Evolutionary conservation across 2,888 invertebrate species (phyloP).

Genomic region (Exephanes ischioxanthus): DNA sequence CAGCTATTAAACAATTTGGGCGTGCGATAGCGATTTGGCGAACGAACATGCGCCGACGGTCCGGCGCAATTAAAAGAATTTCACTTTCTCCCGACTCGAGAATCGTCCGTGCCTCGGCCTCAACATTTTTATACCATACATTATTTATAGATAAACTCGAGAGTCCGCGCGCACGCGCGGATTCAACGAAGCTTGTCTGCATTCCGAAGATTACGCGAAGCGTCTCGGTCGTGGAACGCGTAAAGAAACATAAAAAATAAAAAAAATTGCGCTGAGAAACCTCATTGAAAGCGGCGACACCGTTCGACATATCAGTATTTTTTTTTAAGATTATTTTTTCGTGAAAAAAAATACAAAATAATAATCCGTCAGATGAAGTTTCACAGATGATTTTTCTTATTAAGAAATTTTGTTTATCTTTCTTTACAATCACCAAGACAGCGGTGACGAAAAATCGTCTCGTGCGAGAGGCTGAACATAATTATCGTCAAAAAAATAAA

Average conservation of each 20-base stretch:
- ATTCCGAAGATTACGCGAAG: constrained; percentile 10
- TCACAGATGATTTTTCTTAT: too few species aligned
- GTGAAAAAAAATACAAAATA: too few species aligned
- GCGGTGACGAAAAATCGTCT: too few species aligned
- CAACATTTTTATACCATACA: not conserved
- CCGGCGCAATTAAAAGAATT: not conserved
- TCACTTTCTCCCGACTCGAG: constrained; percentile 3
- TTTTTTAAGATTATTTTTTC: not conserved
- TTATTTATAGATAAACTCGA: constrained; percentile 8
- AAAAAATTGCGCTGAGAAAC: not conserved
- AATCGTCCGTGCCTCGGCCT: not conserved
- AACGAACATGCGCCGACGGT: not conserved
- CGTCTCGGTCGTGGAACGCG: not conserved
- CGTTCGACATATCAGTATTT: not conserved
- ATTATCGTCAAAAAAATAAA: too few species aligned
- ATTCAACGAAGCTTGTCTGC: constrained; percentile 17
- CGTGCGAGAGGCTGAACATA: too few species aligned
- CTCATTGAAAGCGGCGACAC: not conserved
- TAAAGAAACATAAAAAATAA: not conserved
- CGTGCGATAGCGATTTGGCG: not conserved
- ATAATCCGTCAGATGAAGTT: too few species aligned
- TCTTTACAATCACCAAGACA: too few species aligned
- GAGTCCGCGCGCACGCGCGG: constrained; percentile 13
- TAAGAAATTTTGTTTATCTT: too few species aligned
- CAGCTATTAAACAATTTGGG: not conserved